Evolutionary conservation across 2,797 vertebrate species (phyloP).

Genomic region (Sylvia borin): DNA sequence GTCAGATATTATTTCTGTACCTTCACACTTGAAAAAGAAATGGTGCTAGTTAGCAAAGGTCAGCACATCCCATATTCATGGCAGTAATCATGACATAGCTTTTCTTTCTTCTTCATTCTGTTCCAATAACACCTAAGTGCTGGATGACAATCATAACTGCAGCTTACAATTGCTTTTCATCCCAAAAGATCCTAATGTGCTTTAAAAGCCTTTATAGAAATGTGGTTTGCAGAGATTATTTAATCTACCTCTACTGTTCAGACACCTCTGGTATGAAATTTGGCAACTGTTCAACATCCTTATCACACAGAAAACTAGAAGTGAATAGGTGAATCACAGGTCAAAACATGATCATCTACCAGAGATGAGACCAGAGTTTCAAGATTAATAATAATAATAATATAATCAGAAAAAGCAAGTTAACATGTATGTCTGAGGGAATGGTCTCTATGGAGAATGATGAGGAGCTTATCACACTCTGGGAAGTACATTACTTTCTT

Average conservation of each 20-base stretch:
- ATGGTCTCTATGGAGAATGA: neutral
- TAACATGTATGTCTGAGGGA: neutral
- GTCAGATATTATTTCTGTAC: neutral
- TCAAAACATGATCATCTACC: neutral
- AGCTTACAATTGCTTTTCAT: conserved; percentile 4
- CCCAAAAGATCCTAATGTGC: neutral
- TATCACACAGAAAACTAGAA: neutral
- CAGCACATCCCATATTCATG: neutral
- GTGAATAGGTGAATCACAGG: neutral
- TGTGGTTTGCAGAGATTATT: neutral
- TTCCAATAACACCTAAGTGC: neutral
- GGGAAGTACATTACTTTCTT: neutral
- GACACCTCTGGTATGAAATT: neutral
- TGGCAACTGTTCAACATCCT: neutral
- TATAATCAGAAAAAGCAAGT: neutral
- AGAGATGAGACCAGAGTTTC: neutral
- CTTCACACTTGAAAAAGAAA: neutral
- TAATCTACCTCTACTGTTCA: neutral
- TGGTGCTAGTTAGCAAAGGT: neutral
- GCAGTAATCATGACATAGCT: neutral
- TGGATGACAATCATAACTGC: neutral
- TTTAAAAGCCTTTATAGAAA: neutral
- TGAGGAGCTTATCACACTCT: neutral
- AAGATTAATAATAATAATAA: neutral
- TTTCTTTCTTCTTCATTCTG: neutral